Conservation (phyloP, 1,140 invertebrate species). For the Pogonomyrmex barbatus region DNA sequence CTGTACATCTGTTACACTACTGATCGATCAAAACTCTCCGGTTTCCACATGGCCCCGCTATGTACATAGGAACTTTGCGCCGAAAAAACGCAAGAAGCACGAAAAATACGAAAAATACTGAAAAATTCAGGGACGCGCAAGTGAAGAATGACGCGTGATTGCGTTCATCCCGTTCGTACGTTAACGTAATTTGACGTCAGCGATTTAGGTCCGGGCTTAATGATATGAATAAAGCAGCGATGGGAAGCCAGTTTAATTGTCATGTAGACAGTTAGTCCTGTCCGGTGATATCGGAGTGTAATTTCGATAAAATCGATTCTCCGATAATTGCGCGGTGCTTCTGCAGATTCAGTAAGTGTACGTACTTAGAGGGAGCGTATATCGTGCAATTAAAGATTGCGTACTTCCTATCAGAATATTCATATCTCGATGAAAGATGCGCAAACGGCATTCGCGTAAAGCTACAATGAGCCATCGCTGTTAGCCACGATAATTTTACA, state of each 20-base stretch:
- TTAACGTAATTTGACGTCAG: neutral
- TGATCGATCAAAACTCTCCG: slow-evolving; percentile 25
- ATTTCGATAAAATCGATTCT: slow-evolving; percentile 59
- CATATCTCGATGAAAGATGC: neutral
- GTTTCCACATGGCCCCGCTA: neutral
- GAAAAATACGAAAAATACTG: neutral
- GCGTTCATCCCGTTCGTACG: neutral
- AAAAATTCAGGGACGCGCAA: neutral
- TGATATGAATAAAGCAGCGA: slow-evolving; percentile 32
- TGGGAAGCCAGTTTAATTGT: slow-evolving; percentile 39
- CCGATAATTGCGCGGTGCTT: slow-evolving; percentile 52
- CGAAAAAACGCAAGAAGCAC: neutral
- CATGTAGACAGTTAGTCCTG: slow-evolving; percentile 23
- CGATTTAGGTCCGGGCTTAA: slow-evolving; percentile 16
- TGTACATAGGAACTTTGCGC: neutral
- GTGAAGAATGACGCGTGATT: neutral
- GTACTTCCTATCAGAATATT: neutral
- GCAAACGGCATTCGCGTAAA: neutral
- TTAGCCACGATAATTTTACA: neutral
- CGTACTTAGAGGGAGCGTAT: neutral
- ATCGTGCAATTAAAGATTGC: slow-evolving; percentile 27
- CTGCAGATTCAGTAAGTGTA: slow-evolving; percentile 29
- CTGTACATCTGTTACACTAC: neutral
- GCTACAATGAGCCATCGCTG: neutral
- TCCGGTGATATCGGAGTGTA: slow-evolving; percentile 23